Evolutionary conservation across 2,888 invertebrate species (phyloP).

Genomic region (Thera britannica): DNA sequence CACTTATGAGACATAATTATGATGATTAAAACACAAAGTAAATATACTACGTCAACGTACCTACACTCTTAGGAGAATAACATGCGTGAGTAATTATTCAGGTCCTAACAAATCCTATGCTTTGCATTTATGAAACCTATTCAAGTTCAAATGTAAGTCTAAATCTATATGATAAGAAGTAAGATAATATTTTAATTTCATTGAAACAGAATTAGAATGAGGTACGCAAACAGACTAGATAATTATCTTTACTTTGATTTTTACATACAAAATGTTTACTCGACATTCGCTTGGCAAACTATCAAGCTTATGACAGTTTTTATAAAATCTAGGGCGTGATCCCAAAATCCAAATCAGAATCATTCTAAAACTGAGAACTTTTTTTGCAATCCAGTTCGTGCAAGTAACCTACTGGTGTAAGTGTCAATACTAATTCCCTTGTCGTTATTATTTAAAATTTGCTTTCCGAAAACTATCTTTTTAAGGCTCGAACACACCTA

Average conservation of each 20-base stretch:
- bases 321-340: constrained; percentile 12
- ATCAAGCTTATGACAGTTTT: constrained; percentile 25
- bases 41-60: too few species aligned
- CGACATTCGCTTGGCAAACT: constrained; percentile 24
- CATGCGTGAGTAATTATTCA: too few species aligned
- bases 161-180: not conserved
- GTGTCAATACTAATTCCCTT: too few species aligned
- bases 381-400: not conserved
- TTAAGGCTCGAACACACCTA: too few species aligned
- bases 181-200: not conserved
- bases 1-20: too few species aligned
- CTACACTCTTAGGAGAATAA: too few species aligned
- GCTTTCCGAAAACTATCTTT: too few species aligned
- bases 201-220: constrained; percentile 10
- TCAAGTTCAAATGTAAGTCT: too few species aligned
- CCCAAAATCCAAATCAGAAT: not conserved
- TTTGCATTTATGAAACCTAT: too few species aligned
- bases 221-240: constrained; percentile 10
- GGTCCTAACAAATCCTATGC: too few species aligned
- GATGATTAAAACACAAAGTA: too few species aligned
- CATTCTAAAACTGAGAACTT: not conserved
- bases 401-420: too few species aligned
- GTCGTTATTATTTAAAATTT: not conserved
- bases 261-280: constrained; percentile 5
- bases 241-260: constrained; percentile 8